Evolutionary conservation across 2,797 vertebrate species (phyloP), one percentile per base, ranked within the genome.

Genomic region (Crax fasciolata): DNA sequence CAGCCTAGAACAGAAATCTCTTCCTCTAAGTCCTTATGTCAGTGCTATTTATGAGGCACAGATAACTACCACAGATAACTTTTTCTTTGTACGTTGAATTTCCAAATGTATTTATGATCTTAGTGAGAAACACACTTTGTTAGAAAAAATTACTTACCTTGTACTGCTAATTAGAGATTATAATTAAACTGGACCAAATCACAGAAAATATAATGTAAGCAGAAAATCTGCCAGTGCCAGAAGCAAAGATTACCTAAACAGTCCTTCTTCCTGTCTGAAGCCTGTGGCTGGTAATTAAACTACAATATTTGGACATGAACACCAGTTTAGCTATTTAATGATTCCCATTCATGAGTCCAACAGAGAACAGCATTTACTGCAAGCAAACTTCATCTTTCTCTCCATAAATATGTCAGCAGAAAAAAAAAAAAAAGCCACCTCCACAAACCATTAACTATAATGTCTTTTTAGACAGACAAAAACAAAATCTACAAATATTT

Each of bases 181-280:
- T 48, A 87, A 89, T 94, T 70, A 80, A 92, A 87, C 58, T 62
- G 93, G 89, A 94, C 78, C 87, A 89, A 90, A 21, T 2, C 74
- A 75, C 5, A 77, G 54, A 68, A 90, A 93, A 89, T 1, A 12
- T 57, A 71, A 21, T 89, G 73, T 65, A 85, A 85, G 57, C 71
- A 94, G 41, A 63, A 87, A 77, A 7, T 3, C 23, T 71, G 57
- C 27, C 43, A 83, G 51, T 92, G 84, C 90, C 84, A 95, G 54
- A 74, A 94, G 61, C 44, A 83, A 74, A 87, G 70, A 86, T 78
- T 18, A 44, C 32, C 81, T 75, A 52, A 84, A 59, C 15, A 82
- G 32, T 74, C 41, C 15, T 79, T 92, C 75, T 35, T 75, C 52
- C 61, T 73, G 4, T 21, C 71, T 59, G 84, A 89, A 84, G 41